A percentile compares a stretch with the other conserved stretches of the same genome.
Conservation (phyloP, 2,113 vertebrate genomes). For the Pionites leucogaster region DNA sequence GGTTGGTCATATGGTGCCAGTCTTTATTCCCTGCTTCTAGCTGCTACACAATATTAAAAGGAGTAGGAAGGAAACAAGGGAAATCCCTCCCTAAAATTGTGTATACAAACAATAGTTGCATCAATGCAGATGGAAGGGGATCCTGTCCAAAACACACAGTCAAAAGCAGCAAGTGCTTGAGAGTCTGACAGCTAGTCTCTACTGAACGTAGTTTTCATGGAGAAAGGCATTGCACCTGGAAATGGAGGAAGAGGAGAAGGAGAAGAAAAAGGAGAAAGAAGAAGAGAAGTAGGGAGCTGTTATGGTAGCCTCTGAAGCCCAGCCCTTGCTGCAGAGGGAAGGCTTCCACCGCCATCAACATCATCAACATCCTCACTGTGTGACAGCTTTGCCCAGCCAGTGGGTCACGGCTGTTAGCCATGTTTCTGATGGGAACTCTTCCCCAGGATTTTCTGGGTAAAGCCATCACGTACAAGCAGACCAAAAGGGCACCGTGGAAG, state of each 20-base stretch:
- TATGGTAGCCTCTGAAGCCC: background rate
- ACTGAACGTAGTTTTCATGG: rapidly evolving
- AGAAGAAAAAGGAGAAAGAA: background rate
- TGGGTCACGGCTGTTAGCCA: background rate
- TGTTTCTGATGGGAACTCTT: background rate
- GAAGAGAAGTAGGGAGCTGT: background rate
- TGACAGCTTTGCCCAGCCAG: background rate
- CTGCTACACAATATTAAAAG: slow-evolving; percentile 11
- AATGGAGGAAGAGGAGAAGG: background rate
- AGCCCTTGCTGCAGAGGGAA: background rate
- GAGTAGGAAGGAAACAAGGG: slow-evolving; percentile 6
- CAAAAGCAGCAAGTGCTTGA: background rate
- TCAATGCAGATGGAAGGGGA: slow-evolving; percentile 18
- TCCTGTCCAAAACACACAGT: background rate
- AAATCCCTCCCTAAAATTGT: background rate
- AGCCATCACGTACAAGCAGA: background rate
- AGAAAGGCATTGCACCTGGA: background rate
- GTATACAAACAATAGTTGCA: slow-evolving; percentile 34
- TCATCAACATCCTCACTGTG: background rate
- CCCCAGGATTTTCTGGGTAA: background rate
- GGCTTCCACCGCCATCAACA: rapidly evolving
- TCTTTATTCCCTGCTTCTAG: slow-evolving; percentile 11
- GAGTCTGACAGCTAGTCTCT: background rate
- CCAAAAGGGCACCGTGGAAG: background rate
- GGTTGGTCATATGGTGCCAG: slow-evolving; percentile 45